Evolutionary conservation across 2,797 vertebrate species (phyloP).

Genomic region (Ceyx erithaca): DNA sequence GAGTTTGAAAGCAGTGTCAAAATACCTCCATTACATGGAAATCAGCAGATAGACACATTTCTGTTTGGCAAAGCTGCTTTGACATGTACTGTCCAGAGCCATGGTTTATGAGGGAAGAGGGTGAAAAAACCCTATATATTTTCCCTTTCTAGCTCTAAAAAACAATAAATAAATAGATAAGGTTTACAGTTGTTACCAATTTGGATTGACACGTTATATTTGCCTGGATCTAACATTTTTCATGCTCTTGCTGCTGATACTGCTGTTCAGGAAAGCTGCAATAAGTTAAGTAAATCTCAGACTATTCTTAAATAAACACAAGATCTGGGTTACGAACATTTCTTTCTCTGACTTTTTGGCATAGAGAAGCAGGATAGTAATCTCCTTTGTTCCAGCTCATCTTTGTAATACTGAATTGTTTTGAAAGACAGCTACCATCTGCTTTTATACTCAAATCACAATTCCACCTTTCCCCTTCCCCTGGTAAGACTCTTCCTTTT

Average conservation of each 20-base stretch:
- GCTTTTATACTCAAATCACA: not conserved
- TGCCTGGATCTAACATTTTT: constrained; percentile 25
- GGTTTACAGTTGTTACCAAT: not conserved
- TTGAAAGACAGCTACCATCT: not conserved
- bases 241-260: constrained; percentile 6
- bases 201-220: constrained; percentile 27
- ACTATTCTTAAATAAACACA: constrained; percentile 25
- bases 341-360: not conserved
- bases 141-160: not conserved
- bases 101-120: not conserved
- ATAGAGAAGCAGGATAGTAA: not conserved
- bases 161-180: not conserved
- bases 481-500: not conserved
- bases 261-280: constrained; percentile 26
- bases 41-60: not conserved
- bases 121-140: not conserved
- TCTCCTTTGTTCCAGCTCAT: not conserved
- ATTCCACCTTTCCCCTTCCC: not conserved
- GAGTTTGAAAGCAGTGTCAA: not conserved
- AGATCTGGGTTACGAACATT: not conserved
- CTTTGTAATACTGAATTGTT: not conserved
- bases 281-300: constrained; percentile 42
- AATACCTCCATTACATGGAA: not conserved
- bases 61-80: not conserved
- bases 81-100: not conserved